Evolutionary conservation across 2,797 vertebrate genomes (phyloP).

Genomic region (Melanotaenia nigrans): DNA sequence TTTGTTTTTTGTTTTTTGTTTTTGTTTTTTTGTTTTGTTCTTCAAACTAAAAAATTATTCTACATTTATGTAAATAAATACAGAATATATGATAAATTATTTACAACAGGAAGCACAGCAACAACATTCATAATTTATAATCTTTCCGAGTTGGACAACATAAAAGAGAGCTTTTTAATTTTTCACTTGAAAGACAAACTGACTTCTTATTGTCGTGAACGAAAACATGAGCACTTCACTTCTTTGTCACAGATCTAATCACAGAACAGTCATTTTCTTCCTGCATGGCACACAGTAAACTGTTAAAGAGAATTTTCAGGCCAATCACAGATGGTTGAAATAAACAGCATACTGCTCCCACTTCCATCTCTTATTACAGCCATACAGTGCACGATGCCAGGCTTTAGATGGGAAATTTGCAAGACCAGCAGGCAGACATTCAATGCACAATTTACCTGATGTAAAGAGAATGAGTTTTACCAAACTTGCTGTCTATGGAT

Average conservation of each 20-base stretch:
- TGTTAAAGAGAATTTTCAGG: constrained; percentile 63
- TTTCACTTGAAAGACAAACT: constrained; percentile 33
- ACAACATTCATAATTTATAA: constrained; percentile 43
- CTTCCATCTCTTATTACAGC: constrained; percentile 66
- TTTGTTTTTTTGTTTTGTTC: no score
- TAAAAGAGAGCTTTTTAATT: constrained; percentile 36
- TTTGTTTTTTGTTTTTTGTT: background rate
- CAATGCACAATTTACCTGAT: constrained; percentile 55
- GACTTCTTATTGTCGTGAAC: constrained; percentile 12
- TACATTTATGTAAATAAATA: constrained; percentile 14
- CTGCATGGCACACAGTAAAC: constrained; percentile 30
- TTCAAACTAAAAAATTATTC: constrained; percentile 13
- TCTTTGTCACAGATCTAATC: constrained; percentile 28
- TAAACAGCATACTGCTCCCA: constrained; percentile 67
- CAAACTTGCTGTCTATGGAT: background rate
- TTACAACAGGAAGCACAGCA: constrained; percentile 20
- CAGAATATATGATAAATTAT: constrained; percentile 48
- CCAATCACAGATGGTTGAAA: constrained; percentile 73
- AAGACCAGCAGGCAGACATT: constrained; percentile 60
- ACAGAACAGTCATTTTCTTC: constrained; percentile 33
- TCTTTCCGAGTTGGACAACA: constrained; percentile 27
- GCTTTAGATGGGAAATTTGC: constrained; percentile 64
- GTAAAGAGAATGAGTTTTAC: constrained; percentile 20
- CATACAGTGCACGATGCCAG: constrained; percentile 57
- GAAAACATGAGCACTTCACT: constrained; percentile 20